Evolutionary conservation across 1,140 invertebrate genomes (phyloP), one percentile per base, ranked within the genome.

Genomic region (Ctenoplectra terminalis): DNA sequence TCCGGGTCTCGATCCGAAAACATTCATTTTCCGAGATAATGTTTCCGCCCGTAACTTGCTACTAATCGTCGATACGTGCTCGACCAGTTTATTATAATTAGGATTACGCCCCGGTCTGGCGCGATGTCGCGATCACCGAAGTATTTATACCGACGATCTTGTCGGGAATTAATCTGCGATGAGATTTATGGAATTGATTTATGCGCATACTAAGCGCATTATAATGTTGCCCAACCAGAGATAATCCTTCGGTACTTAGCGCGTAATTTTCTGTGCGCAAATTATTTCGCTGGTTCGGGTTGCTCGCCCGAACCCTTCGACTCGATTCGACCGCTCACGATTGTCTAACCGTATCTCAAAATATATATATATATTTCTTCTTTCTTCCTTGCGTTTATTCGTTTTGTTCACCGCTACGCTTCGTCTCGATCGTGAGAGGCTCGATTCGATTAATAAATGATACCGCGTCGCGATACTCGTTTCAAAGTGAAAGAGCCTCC

Each of bases 111-210:
- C 0, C 13, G 74, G 23, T 37, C 58, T 37, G 20, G 43, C 56
- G 72, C 72, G 56, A 61, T 43, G 34, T 54, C 61, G 72, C 46
- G 46, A 75, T 64, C 60, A 37, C 1, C 73, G 20, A 60, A 75
- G 61, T 75, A 75, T 75, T 75, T 75, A 75, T 66, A 75, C 46
- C 73, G 46, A 52, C 73, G 60, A 64, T 75, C 73, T 75, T 75
- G 73, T 75, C 60, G 73, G n/a, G 54, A 75, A 76, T 76, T 76
- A 76, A 76, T 76, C 74, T 54, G 20, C 26, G 17, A 31, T 6
- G 61, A 77, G 50, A 77, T 77, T 77, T 77, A 77, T 69, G 63
- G 20, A 40, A 56, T 56, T 77, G 74, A 77, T 77, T 77, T 77
- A 69, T 46, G 61, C 50, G 48, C 37, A 52, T 67, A 34, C 46